Evolutionary conservation across 1,140 invertebrate genomes (phyloP).

Genomic region (Goniozus legneri): DNA sequence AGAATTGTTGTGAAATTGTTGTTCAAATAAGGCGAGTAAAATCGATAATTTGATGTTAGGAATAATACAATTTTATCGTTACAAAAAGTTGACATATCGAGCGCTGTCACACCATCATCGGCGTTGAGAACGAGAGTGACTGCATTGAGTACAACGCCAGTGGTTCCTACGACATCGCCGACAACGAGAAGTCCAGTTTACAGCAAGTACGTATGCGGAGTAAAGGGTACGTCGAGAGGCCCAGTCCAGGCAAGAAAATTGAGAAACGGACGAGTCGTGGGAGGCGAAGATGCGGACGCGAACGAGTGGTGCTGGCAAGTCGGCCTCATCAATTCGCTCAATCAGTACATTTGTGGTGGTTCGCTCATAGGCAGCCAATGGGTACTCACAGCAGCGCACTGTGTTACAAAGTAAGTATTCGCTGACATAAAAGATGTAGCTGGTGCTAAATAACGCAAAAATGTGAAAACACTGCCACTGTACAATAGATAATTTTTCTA

Average conservation of each 20-base stretch:
- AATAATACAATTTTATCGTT: too few species aligned
- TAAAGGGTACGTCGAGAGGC: conserved; percentile 66
- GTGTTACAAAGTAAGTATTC: conserved; percentile 84
- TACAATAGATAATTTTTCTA: conserved; percentile 24
- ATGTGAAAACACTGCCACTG: background rate
- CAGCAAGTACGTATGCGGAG: conserved; percentile 88
- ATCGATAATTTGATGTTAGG: too few species aligned
- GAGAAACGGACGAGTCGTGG: conserved; percentile 72
- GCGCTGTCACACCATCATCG: too few species aligned
- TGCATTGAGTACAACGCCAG: conserved; percentile 26
- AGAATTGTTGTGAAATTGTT: too few species aligned
- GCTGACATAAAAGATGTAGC: background rate
- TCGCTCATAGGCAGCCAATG: conserved; percentile 91
- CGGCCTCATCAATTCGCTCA: conserved; percentile 87
- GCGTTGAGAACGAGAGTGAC: conserved; percentile 56
- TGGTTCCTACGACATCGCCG: conserved; percentile 54
- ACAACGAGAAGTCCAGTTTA: conserved; percentile 69
- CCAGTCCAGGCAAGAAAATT: conserved; percentile 54
- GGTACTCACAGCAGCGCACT: conserved; percentile 94
- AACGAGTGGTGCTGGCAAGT: conserved; percentile 96
- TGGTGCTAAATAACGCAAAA: background rate
- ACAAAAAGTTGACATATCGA: too few species aligned
- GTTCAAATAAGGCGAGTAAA: too few species aligned
- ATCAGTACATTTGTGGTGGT: conserved; percentile 94
- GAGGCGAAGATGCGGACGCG: conserved; percentile 84